Conservation (phyloP, 2,888 invertebrate genomes). For the Lottia scabra region DNA sequence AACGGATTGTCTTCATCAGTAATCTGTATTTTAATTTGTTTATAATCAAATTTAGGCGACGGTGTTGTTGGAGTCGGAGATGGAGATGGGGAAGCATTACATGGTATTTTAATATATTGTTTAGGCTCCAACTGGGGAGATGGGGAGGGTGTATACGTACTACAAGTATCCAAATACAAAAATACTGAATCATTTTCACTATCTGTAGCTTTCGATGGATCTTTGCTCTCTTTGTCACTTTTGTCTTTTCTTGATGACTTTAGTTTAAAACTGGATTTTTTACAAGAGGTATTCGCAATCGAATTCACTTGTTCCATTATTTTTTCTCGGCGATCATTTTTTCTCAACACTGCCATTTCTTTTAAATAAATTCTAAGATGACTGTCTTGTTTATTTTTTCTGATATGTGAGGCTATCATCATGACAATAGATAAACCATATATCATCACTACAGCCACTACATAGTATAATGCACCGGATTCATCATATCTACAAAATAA, state of each 20-base stretch:
- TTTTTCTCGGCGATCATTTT: slow-evolving; percentile 59
- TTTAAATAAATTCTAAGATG: slow-evolving; percentile 63
- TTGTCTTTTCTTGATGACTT: slow-evolving; percentile 15
- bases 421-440: slow-evolving; percentile 67
- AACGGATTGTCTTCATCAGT: background rate
- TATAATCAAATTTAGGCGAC: background rate
- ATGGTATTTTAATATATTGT: background rate
- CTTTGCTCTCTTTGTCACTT: slow-evolving; percentile 21
- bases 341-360: slow-evolving; percentile 61
- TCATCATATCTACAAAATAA: slow-evolving; percentile 48
- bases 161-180: slow-evolving; percentile 16
- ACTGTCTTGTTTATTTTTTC: slow-evolving; percentile 65
- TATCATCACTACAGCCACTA: slow-evolving; percentile 67
- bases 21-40: background rate
- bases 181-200: slow-evolving; percentile 47
- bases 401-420: slow-evolving; percentile 68
- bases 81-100: background rate
- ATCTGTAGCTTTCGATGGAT: slow-evolving; percentile 12
- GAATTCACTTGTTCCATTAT: slow-evolving; percentile 51
- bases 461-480: slow-evolving; percentile 65
- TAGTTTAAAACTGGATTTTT: slow-evolving; percentile 8
- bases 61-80: background rate
- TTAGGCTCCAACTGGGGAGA: background rate
- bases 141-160: background rate
- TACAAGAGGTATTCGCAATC: slow-evolving; percentile 31